These are phyloP conservation scores for Seira musarum DNA, from an alignment of 2,888 invertebrate species.

Conservation along the genomic window DNA sequence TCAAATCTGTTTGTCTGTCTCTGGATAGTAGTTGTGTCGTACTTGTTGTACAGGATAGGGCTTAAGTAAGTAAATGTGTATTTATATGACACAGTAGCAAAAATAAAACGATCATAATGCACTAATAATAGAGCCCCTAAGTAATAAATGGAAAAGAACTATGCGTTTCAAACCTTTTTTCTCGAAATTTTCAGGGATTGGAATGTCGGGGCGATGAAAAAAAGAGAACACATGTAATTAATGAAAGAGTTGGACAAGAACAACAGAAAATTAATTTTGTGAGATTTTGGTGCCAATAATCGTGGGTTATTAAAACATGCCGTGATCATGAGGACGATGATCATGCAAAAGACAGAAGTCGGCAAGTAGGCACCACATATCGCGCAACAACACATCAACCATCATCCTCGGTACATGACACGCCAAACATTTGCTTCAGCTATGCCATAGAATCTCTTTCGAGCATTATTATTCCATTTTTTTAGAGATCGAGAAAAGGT, in stretches of 20 bases:
- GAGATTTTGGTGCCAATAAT: slow-evolving; percentile 47
- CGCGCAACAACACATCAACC: slow-evolving; percentile 13
- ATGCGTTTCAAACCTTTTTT: not conserved
- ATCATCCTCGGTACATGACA: slow-evolving; percentile 25
- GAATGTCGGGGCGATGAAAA: slow-evolving; percentile 31
- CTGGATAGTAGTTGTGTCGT: not conserved
- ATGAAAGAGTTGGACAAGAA: slow-evolving; percentile 35
- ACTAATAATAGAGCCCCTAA: not conserved
- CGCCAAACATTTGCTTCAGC: not conserved
- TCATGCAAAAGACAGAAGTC: slow-evolving; percentile 17
- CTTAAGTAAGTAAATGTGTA: not conserved
- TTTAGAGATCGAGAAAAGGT: slow-evolving; percentile 24
- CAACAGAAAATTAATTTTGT: slow-evolving; percentile 27
- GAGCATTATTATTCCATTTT: not conserved
- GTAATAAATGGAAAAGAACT: not conserved
- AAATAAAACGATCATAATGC: not conserved
- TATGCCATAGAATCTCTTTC: not conserved
- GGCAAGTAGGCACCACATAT: slow-evolving; percentile 23
- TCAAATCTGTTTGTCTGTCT: not conserved
- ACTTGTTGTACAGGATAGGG: too few relatives aligned
- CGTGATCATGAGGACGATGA: slow-evolving; percentile 13
- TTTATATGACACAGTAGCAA: not conserved
- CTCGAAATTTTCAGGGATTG: slow-evolving; percentile 15
- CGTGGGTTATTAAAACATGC: slow-evolving; percentile 42
- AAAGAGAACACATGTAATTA: slow-evolving; percentile 46